phyloP scores from a whole-genome alignment of 2,888 invertebrate genomes.

The Cheilosia variabilis region DNA sequence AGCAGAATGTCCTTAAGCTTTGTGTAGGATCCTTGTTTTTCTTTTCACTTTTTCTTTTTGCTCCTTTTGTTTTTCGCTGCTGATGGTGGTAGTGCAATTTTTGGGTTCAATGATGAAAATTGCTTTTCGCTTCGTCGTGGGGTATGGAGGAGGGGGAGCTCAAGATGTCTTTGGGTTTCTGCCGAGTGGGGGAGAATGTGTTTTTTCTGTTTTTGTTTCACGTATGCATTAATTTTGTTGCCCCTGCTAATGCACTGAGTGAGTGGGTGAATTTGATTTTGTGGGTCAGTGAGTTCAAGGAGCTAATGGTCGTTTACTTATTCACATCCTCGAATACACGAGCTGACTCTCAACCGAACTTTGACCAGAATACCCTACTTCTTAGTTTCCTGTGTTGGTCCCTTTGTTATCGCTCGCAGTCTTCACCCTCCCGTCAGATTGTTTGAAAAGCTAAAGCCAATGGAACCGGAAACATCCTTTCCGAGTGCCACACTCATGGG shows the following conservation, averaged over 20 bases:
- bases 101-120: constrained; percentile 56
- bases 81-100: constrained; percentile 28
- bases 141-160: not conserved
- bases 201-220: constrained; percentile 17
- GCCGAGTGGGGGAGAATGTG: not conserved
- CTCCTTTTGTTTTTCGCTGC: constrained; percentile 19
- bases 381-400: no score
- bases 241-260: not conserved
- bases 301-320: not conserved
- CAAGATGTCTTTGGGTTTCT: constrained; percentile 14
- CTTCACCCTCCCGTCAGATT: no score
- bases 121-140: constrained; percentile 6
- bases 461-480: not conserved
- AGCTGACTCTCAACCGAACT: no score
- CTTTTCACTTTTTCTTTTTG: constrained; percentile 33
- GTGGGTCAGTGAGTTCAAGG: constrained; percentile 30
- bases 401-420: no score
- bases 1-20: constrained; percentile 67
- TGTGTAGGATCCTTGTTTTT: constrained; percentile 57
- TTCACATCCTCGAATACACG: not conserved
- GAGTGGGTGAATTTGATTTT: constrained; percentile 4
- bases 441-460: no score
- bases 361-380: no score
- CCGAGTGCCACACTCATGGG: no score
- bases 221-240: constrained; percentile 19